Evolutionary conservation across 2,888 invertebrate species (phyloP).

Genomic region (Drosophila villosipedis): DNA sequence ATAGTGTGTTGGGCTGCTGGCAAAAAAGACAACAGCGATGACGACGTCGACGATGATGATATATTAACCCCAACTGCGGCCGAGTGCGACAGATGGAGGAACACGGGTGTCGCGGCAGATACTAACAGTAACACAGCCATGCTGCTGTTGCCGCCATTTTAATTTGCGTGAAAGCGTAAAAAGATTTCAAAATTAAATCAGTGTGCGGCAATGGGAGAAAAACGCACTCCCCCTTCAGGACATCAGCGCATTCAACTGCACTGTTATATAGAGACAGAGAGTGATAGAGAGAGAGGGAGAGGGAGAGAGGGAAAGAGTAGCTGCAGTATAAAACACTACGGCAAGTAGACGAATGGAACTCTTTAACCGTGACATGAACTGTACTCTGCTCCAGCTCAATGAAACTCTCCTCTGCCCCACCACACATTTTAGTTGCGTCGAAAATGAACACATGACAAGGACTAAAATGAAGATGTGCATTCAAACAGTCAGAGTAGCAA

Average conservation of each 20-base stretch:
- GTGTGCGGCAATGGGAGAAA: conserved; percentile 33
- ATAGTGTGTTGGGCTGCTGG: neutral
- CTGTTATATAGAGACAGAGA: conserved; percentile 32
- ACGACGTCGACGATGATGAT: conserved; percentile 47
- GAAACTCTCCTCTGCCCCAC: neutral
- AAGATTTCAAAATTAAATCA: conserved; percentile 77
- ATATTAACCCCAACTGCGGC: conserved; percentile 62
- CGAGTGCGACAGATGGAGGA: conserved; percentile 24
- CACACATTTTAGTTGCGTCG: too few species aligned
- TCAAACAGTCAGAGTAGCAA: conserved; percentile 57
- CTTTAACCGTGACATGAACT: conserved; percentile 45
- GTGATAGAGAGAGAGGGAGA: neutral
- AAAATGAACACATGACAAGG: neutral
- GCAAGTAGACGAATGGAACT: conserved; percentile 40
- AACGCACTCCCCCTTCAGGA: conserved; percentile 6
- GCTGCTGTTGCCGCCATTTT: conserved; percentile 57
- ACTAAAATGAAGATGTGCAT: conserved; percentile 57
- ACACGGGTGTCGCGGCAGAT: conserved; percentile 17
- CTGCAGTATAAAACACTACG: conserved; percentile 7
- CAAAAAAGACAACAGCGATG: neutral
- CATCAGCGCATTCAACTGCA: neutral
- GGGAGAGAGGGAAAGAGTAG: neutral
- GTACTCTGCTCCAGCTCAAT: conserved; percentile 22
- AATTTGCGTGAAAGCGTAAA: conserved; percentile 72
- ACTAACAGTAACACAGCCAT: neutral